Evolutionary conservation across 2,797 vertebrate species (phyloP).

Genomic region (Myioborus miniatus): DNA sequence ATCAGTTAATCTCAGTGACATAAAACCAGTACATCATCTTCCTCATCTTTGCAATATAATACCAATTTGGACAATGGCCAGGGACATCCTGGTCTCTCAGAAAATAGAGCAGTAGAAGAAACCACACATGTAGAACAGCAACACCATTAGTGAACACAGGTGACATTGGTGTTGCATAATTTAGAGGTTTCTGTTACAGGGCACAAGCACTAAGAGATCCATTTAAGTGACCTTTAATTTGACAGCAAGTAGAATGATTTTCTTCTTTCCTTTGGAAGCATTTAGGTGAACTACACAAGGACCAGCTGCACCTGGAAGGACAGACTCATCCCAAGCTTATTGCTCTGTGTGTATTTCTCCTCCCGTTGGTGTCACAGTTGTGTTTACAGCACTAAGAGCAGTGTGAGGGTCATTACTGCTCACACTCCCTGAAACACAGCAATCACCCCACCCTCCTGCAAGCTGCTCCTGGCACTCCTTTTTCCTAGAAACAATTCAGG

Average conservation of each 20-base stretch:
- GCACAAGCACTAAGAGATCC: background rate
- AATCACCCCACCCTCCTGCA: background rate
- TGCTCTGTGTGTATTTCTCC: background rate
- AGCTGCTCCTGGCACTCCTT: background rate
- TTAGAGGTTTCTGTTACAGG: background rate
- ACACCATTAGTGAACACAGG: background rate
- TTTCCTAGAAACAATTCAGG: background rate
- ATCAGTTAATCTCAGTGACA: background rate
- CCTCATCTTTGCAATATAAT: background rate
- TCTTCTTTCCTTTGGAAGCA: background rate
- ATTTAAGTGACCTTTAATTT: background rate
- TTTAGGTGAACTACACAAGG: background rate
- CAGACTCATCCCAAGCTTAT: background rate
- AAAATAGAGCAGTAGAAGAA: background rate
- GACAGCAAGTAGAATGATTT: background rate
- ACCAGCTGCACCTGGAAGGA: background rate
- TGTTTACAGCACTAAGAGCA: background rate
- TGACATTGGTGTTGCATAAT: background rate
- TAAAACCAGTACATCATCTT: background rate
- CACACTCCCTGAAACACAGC: background rate
- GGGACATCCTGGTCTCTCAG: background rate
- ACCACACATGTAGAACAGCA: background rate
- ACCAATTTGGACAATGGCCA: background rate
- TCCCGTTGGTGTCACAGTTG: accelerated
- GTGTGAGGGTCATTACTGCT: background rate